Evolutionary conservation across 2,797 vertebrate genomes (phyloP).

Genomic region (Danio choprae): DNA sequence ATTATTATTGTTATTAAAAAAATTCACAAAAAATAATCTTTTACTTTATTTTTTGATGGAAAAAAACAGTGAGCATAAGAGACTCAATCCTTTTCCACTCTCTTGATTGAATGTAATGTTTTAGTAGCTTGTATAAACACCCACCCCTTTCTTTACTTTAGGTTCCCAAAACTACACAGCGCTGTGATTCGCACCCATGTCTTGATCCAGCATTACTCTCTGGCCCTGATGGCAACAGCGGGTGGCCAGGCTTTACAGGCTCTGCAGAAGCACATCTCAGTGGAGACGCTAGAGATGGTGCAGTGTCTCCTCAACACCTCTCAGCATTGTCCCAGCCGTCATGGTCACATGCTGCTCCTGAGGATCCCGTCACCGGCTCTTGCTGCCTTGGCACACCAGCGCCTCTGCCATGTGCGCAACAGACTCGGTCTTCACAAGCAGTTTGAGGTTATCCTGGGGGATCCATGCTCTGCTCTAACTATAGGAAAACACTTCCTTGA

Average conservation of each 20-base stretch:
- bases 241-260: slow-evolving; percentile 79
- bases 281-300: slow-evolving; percentile 95
- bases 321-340: slow-evolving; percentile 86
- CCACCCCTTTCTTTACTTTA: slow-evolving; percentile 59
- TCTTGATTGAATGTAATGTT: not conserved
- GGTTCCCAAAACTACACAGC: slow-evolving; percentile 96
- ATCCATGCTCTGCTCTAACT: slow-evolving; percentile 82
- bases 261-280: slow-evolving; percentile 94
- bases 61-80: not conserved
- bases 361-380: slow-evolving; percentile 91
- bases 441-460: slow-evolving; percentile 94
- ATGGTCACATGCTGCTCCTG: slow-evolving; percentile 96
- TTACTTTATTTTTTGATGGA: not conserved
- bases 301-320: slow-evolving; percentile 89
- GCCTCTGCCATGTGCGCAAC: slow-evolving; percentile 87
- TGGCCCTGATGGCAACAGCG: slow-evolving; percentile 89
- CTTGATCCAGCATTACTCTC: slow-evolving; percentile 93
- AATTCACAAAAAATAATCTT: too few species aligned
- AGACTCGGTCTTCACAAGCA: slow-evolving; percentile 89
- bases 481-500: slow-evolving; percentile 89
- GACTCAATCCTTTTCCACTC: not conserved
- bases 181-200: slow-evolving; percentile 93
- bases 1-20: too few species aligned
- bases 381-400: slow-evolving; percentile 88
- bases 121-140: not conserved